A percentile compares a stretch with the other conserved stretches of the same genome.
Conservation (phyloP, 2,888 invertebrate species). For the Clunio marinus region DNA sequence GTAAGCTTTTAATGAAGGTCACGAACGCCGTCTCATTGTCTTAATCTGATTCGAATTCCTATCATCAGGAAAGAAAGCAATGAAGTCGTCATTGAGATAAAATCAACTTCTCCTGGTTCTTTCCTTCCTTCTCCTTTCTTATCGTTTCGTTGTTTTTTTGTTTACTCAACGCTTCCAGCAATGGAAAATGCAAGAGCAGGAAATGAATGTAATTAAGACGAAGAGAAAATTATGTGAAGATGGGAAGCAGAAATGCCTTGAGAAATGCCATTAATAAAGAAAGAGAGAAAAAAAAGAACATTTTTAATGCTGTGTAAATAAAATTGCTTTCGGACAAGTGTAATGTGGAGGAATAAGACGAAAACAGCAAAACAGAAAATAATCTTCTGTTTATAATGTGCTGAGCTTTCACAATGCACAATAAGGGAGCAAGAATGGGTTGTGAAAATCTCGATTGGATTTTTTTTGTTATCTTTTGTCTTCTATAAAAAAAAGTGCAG, state of each 20-base stretch:
- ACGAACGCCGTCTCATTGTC: too few species aligned
- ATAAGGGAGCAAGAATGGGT: background rate
- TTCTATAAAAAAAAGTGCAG: too few species aligned
- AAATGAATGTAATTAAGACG: constrained; percentile 36
- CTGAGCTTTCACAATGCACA: constrained; percentile 26
- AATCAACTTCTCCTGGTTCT: too few species aligned
- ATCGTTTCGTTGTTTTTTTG: too few species aligned
- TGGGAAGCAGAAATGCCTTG: background rate
- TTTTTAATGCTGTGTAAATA: constrained; percentile 8
- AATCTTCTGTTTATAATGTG: constrained; percentile 37
- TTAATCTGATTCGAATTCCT: background rate
- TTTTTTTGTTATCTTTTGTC: too few species aligned
- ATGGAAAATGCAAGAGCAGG: constrained; percentile 21
- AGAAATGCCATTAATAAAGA: constrained; percentile 1
- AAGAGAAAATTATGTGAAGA: constrained; percentile 22
- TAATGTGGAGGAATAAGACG: background rate
- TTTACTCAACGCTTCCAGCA: background rate
- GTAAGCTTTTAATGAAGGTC: background rate
- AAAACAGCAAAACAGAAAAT: background rate
- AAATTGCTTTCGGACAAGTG: constrained; percentile 15
- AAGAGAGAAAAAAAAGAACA: constrained; percentile 7
- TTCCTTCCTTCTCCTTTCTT: background rate
- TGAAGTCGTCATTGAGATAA: background rate
- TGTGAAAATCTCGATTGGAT: constrained; percentile 5
- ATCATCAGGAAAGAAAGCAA: background rate